Base-by-base conservation (phyloP, 2,113 vertebrate genomes). In the Epinephelus moara region DNA sequence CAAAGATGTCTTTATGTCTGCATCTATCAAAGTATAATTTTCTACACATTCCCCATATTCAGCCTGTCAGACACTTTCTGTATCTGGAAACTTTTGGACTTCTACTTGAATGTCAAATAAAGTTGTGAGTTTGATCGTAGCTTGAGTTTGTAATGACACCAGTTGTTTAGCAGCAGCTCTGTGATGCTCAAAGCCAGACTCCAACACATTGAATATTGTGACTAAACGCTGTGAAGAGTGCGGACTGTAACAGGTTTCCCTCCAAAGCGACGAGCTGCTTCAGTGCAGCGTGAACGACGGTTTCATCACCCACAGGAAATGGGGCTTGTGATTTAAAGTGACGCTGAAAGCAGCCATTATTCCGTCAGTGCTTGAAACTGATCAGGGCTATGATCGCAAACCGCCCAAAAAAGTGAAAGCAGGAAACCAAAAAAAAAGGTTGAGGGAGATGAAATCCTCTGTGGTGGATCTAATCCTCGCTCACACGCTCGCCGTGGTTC, bases 311-410 rank as follows among this genome's bases (percentile, higher is more conserved):
- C 18, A 12, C 70, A 75, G 64, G 77, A 85, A 83, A 76, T 62
- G 67, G 47, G 27, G 66, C 85, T n/a, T 52, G 80, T 57, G 85
- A 84, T 76, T 87, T 71, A 80, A 80, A 80, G 0, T 45, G 83
- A 80, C 47, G 49, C 72, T 84, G 72, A 80, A 69, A 68, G 81
- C 76, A 56, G 37, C 81, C 55, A 62, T 84, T 68, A 79, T 37
- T 79, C 80, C 19, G 18, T 72, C 85, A 70, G 80, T 0, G 52
- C n/a, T 74, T 9, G 70, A 61, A 49, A 57, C 67, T 57, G 70
- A 87, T 77, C 81, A 68, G 60, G 21, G 47, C n/a, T 23, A 21
- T 74, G 66, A 87, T 68, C 67, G 2, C 30, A 66, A 25, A 42
- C 13, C 0, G 1, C 30, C 2, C 0, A 1, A 61, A 21, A 70